Evolutionary conservation across 2,797 vertebrate species (phyloP), one percentile per base, ranked within the genome.

Genomic region (Malurus splendens): DNA sequence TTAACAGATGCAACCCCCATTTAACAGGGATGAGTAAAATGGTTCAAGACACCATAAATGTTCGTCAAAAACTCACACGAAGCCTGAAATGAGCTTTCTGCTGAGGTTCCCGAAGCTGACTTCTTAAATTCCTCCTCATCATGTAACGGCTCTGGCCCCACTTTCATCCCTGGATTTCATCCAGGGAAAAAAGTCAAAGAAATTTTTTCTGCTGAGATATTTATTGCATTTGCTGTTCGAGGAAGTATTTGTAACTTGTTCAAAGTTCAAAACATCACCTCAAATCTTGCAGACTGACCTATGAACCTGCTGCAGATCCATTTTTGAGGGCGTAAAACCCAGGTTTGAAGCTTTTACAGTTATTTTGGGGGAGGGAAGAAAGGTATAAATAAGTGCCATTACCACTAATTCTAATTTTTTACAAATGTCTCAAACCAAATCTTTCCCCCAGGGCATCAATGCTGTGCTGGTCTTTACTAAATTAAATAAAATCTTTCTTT

Each of bases 221-320:
- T 95, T 93, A 95, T 95, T 94, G 70, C 91, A 15, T 89, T 91
- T 95, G 90, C 91, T 92, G 82, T 90, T 86, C 17, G 62, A 94
- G 93, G 94, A 95, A 95, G 91, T 78, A 94, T 92, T 94, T 94
- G 92, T 92, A 78, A 92, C 88, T 91, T 93, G 94, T 91, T 92
- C 91, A 95, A 70, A 92, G 93, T 95, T 95, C 88, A 93, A 85
- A 90, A 92, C 92, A 94, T 82, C 90, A 90, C 88, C 91, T 95
- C 74, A 45, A 92, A 82, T 95, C 76, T 93, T 87, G 78, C 78
- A 87, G 73, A 7, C 38, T 80, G 90, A 91, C 93, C 88, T 82
- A 23, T 75, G 86, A 72, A 90, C 94, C 90, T 89, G 27, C 0
- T 82, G 59, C 59, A 89, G 75, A 91, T 89, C 83, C 44, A 38